These are phyloP conservation scores for Lacanobia wlatinum DNA, from an alignment of 2,888 invertebrate genomes.

Conservation along the genomic window DNA sequence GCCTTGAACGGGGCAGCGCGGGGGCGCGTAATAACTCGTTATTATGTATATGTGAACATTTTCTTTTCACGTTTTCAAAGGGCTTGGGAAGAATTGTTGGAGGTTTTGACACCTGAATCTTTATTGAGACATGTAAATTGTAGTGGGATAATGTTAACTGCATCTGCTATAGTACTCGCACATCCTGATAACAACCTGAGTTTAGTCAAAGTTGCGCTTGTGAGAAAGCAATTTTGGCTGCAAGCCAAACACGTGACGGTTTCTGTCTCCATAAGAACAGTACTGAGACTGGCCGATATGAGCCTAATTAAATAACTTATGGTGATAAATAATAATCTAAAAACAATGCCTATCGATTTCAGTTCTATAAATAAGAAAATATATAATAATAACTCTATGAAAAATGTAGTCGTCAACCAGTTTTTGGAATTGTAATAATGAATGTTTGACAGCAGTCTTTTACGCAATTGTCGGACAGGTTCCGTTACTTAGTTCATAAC, in stretches of 20 bases:
- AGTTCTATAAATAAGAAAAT: neutral
- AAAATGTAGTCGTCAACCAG: slow-evolving; percentile 26
- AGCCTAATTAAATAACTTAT: neutral
- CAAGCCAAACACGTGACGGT: neutral
- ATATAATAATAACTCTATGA: neutral
- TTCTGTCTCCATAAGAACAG: slow-evolving; percentile 13
- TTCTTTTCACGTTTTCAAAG: neutral
- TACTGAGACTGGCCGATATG: neutral
- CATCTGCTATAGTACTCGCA: neutral
- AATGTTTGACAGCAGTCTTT: slow-evolving; percentile 24
- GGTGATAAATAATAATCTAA: slow-evolving; percentile 3
- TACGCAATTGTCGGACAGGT: slow-evolving; percentile 53
- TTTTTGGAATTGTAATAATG: slow-evolving; percentile 47
- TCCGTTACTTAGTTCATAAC: slow-evolving; percentile 38
- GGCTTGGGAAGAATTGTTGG: neutral
- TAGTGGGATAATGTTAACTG: neutral
- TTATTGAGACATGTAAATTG: too few species aligned
- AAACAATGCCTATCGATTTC: slow-evolving; percentile 5
- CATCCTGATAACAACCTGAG: neutral
- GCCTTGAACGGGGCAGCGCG: slow-evolving; percentile 48
- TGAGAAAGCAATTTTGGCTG: slow-evolving; percentile 27
- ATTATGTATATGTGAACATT: slow-evolving; percentile 15
- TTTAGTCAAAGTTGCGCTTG: slow-evolving; percentile 1
- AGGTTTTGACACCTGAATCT: neutral
- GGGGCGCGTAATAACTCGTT: slow-evolving; percentile 23